Base-by-base conservation (phyloP, 2,797 vertebrate species). In the Sebastes paucispinis region DNA sequence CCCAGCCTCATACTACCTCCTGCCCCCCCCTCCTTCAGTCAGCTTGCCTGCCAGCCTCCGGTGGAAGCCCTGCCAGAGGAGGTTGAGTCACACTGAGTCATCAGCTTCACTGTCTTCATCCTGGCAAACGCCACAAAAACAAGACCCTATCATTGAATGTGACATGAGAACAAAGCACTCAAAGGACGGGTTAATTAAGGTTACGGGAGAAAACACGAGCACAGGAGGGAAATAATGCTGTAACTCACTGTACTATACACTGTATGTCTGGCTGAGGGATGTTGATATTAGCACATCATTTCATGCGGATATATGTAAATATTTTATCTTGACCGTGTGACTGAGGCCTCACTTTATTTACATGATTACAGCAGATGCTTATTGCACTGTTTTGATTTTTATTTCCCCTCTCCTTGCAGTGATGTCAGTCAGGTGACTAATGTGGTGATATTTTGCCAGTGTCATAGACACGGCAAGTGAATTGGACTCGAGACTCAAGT, bases 1-100 rank as follows among this genome's bases (percentile, higher is more conserved):
- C 69, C 69, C 72, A 79, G 83, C 79, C 75, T 81, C 70, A 71
- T 82, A 87, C 81, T 75, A 85, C 90, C 88, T 89, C 89, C 79
- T 86, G 82, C 57, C 14, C 72, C 82, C 82, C 66, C 57, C 68
- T 5, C 39, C 68, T 31, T 9, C 39, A 66, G 76, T 50, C 60
- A 4, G 63, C 82, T 80, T 18, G 81, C 63, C 47, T 93, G 89
- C 91, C 88, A 93, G 91, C 90, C 93, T 94, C 93, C 92, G 92
- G 93, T 93, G 88, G 83, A 89, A 83, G 82, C 83, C 75, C 82
- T 88, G 91, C 90, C 88, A 91, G 90, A 91, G 90, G 93, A 92
- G 91, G 88, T 90, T 94, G 93, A 95, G 89, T 95, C 93, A 93
- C 62, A 71, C 80, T 91, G 91, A 93, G 86, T 94, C 93, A 94